Conservation (phyloP, 2,113 vertebrate genomes). For the Corythaixoides concolor region DNA sequence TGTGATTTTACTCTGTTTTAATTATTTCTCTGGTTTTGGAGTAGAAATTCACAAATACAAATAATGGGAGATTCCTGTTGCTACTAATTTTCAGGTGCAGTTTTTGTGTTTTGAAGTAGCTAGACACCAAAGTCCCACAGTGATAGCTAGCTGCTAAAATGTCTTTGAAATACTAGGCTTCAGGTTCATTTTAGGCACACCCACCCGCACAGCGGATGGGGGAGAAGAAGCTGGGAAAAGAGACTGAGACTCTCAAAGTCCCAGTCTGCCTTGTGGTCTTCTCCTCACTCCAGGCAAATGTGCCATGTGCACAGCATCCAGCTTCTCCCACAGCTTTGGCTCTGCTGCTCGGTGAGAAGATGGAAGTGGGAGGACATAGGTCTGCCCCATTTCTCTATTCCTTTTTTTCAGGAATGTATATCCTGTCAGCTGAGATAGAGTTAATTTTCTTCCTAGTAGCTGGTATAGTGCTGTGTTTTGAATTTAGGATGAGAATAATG, state of each 20-base stretch:
- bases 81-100: neutral
- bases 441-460: too few species aligned
- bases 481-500: too few species aligned
- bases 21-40: neutral
- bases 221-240: neutral
- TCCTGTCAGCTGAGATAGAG: too few species aligned
- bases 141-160: neutral
- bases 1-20: neutral
- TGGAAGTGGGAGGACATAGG: neutral
- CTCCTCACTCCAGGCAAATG: neutral
- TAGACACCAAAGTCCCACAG: neutral
- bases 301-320: neutral
- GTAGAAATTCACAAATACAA: neutral
- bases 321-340: rapidly evolving
- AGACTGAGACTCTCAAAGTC: neutral
- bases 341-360: neutral
- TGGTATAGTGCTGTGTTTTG: too few species aligned
- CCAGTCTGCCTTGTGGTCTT: neutral
- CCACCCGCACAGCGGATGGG: neutral
- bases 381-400: neutral
- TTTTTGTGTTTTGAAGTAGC: neutral
- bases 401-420: neutral
- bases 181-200: neutral
- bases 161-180: neutral
- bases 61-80: neutral